These are phyloP conservation scores for Anthopleura xanthogrammica DNA, from an alignment of 92 coral and sea anemone genomes.

Conservation along the genomic window DNA sequence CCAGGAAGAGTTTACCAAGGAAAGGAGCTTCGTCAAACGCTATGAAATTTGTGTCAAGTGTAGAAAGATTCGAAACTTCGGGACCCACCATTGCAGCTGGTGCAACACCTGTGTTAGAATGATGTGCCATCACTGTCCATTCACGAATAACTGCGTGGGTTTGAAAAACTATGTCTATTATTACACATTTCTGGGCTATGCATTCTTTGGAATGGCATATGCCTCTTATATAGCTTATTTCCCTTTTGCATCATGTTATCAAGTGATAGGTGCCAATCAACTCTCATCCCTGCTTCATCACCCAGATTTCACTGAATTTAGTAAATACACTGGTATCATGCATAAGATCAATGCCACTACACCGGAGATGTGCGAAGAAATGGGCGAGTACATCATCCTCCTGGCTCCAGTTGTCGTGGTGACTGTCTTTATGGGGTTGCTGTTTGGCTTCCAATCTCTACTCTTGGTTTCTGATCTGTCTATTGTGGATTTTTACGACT, in stretches of 20 bases:
- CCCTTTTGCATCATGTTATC: conserved; percentile 72
- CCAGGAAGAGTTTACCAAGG: conserved; percentile 65
- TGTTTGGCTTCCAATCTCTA: conserved; percentile 76
- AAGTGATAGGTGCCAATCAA: conserved; percentile 26
- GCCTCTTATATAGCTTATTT: conserved; percentile 74
- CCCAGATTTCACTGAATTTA: conserved; percentile 32
- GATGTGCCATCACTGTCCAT: conserved; percentile 99
- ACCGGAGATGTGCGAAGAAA: conserved; percentile 59
- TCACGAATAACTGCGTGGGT: conserved; percentile 98
- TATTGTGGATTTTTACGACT: conserved; percentile 86
- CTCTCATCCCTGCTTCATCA: conserved; percentile 26
- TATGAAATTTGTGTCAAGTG: conserved; percentile 80
- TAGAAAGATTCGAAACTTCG: conserved; percentile 69
- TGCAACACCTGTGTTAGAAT: conserved; percentile 85
- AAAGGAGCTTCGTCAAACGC: conserved; percentile 69
- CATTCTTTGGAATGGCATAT: conserved; percentile 76
- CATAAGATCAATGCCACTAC: conserved; percentile 35
- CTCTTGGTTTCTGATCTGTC: conserved; percentile 85
- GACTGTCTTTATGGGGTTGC: conserved; percentile 59
- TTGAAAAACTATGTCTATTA: conserved; percentile 87
- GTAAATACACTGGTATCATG: conserved; percentile 35
- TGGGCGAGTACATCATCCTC: conserved; percentile 73
- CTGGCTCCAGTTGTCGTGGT: conserved; percentile 80
- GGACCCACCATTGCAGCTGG: conserved; percentile 97
- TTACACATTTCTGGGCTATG: conserved; percentile 75